phyloP scores from a whole-genome alignment of 2,888 invertebrate genomes.

The Lasioglossum zephyrum region DNA sequence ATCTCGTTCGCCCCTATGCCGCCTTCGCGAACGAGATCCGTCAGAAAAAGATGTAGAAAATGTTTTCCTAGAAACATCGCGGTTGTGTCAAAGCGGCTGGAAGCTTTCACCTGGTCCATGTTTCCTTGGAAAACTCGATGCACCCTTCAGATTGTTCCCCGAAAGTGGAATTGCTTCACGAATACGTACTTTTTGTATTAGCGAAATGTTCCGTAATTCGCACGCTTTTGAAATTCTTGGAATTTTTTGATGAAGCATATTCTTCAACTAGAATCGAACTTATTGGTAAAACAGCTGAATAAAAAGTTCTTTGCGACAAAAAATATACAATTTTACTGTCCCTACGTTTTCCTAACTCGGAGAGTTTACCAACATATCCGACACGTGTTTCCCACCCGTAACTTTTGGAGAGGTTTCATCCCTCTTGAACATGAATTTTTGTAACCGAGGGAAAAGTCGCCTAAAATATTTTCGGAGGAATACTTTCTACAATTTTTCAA shows the following conservation, averaged over 20 bases:
- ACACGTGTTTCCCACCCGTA: neutral
- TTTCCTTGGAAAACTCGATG: neutral
- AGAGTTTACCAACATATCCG: neutral
- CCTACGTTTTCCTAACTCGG: too few species aligned
- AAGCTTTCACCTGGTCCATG: neutral
- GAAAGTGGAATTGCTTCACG: conserved; percentile 5
- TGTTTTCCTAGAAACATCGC: conserved; percentile 2
- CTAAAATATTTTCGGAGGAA: neutral
- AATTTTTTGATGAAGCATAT: too few species aligned
- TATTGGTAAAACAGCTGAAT: neutral
- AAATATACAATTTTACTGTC: too few species aligned
- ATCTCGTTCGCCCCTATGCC: neutral
- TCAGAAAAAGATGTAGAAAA: conserved; percentile 5
- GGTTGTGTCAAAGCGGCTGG: neutral
- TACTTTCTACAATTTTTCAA: neutral
- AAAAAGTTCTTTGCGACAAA: neutral
- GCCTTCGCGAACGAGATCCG: neutral
- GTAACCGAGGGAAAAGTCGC: neutral
- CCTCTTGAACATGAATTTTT: neutral
- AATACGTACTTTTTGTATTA: neutral
- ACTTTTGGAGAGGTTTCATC: neutral
- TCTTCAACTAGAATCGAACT: too few species aligned
- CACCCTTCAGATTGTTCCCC: neutral
- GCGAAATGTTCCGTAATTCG: neutral
- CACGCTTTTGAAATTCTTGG: neutral